Percentiles rank a stretch among this genome's conserved stretches.
Conservation (phyloP, 2,888 invertebrate genomes). For the Pyrrhia umbra region DNA sequence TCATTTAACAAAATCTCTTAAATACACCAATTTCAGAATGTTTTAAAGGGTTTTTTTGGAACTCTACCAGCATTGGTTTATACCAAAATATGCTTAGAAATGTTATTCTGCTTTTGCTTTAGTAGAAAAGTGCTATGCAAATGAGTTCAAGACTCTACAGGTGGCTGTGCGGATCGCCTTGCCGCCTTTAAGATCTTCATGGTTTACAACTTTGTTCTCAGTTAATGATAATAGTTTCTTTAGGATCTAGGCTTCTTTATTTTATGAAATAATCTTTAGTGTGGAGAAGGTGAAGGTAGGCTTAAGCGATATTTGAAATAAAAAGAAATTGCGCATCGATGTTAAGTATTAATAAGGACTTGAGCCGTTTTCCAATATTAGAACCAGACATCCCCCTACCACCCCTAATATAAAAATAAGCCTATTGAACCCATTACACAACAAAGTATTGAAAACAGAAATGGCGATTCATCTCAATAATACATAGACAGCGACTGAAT, state of each 20-base stretch:
- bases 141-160: not conserved
- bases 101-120: not conserved
- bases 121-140: not conserved
- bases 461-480: constrained; percentile 9
- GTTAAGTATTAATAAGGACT: not conserved
- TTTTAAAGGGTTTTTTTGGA: too few species aligned
- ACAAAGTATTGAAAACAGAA: not conserved
- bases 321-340: too few species aligned
- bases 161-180: not conserved
- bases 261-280: not conserved
- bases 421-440: not conserved
- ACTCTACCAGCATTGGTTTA: not conserved
- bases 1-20: too few species aligned
- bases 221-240: not conserved
- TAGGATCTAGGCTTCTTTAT: not conserved
- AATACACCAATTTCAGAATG: too few species aligned
- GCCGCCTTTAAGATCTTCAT: not conserved
- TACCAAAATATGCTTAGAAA: not conserved
- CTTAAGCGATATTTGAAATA: too few species aligned
- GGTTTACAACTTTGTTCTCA: not conserved
- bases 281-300: too few species aligned
- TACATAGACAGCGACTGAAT: constrained; percentile 17
- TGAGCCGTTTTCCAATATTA: not conserved
- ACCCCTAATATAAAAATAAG: not conserved
- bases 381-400: not conserved